These are phyloP conservation scores for Ellobium chinense DNA, from an alignment of 2,888 invertebrate genomes.

Conservation along the genomic window DNA sequence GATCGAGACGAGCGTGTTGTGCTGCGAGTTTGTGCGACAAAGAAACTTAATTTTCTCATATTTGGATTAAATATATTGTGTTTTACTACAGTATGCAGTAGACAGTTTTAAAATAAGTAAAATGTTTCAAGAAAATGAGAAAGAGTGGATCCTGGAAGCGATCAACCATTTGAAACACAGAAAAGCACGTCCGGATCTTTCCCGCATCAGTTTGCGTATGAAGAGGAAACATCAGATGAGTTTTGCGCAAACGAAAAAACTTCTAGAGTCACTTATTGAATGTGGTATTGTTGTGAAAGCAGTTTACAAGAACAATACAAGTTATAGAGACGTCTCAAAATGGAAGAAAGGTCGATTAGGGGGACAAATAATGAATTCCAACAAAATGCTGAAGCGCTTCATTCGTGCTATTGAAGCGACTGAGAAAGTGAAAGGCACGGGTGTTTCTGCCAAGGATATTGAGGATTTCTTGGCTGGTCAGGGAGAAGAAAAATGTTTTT, in stretches of 20 bases:
- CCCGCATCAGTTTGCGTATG: slow-evolving; percentile 89
- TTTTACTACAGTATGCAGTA: not conserved
- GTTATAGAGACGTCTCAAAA: slow-evolving; percentile 89
- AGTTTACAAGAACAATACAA: slow-evolving; percentile 91
- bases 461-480: slow-evolving; percentile 36
- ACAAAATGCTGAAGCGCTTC: slow-evolving; percentile 43
- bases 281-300: slow-evolving; percentile 88
- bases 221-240: slow-evolving; percentile 86
- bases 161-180: slow-evolving; percentile 90
- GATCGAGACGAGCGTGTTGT: slow-evolving; percentile 41
- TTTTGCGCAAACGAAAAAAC: slow-evolving; percentile 82
- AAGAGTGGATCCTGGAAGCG: slow-evolving; percentile 85
- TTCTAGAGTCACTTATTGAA: slow-evolving; percentile 87
- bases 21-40: slow-evolving; percentile 17
- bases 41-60: not conserved
- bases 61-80: too few species aligned
- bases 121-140: slow-evolving; percentile 41
- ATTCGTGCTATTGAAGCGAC: slow-evolving; percentile 39
- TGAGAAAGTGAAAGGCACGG: slow-evolving; percentile 44
- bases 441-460: slow-evolving; percentile 41
- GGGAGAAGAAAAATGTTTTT: slow-evolving; percentile 43
- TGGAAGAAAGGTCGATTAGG: slow-evolving; percentile 82
- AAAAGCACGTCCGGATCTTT: slow-evolving; percentile 90
- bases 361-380: slow-evolving; percentile 58
- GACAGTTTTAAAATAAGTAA: slow-evolving; percentile 12